Base-by-base conservation (phyloP, 2,797 vertebrate genomes). In the Lateolabrax maculatus region DNA sequence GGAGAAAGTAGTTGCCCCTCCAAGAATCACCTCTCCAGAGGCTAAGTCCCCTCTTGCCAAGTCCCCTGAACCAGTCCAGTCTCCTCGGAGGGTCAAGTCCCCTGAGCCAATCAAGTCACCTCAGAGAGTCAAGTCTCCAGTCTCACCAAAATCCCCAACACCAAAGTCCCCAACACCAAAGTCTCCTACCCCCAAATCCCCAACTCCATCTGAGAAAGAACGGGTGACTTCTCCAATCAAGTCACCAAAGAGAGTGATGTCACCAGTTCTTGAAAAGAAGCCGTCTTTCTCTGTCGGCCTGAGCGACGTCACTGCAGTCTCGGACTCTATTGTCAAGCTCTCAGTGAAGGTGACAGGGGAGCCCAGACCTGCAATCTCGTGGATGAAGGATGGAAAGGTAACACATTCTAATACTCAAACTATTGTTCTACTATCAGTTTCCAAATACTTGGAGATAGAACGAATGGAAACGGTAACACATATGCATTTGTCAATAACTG, bases 11-110 rank as follows among this genome's bases (percentile, higher is more conserved):
- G 80, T 96, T 56, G 93, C 95, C 13, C 89, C 96, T 77, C 90
- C 96, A 1, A 96, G 93, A 87, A 88, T 98, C 65, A 97, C 97
- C 86, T 97, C 97, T 87, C 97, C 98, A 58, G 97, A 98, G 84
- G 95, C 95, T 67, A 95, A 97, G 85, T 92, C 95, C 37, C 95
- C 96, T 29, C 73, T 83, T 16, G 65, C 95, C 83, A 95, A 96
- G 83, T 93, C 95, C 63, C 95, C 96, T 16, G 90, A 94, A 62
- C 93, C 92, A 72, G 84, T 96, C 65, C 97, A 95, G 81, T 97
- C 97, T 84, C 96, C 96, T 70, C 94, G 94, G 84, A 92, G 90
- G 90, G 89, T 93, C 10, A 94, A 94, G 80, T 93, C 95, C 56
- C 95, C 92, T 1, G 92, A 97, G 65, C 97, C 96, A 91, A 77